Percentiles rank a stretch among this genome's conserved stretches.
phyloP scores from a whole-genome alignment of 2,888 invertebrate species.

The Taphrorychus bicolor region DNA sequence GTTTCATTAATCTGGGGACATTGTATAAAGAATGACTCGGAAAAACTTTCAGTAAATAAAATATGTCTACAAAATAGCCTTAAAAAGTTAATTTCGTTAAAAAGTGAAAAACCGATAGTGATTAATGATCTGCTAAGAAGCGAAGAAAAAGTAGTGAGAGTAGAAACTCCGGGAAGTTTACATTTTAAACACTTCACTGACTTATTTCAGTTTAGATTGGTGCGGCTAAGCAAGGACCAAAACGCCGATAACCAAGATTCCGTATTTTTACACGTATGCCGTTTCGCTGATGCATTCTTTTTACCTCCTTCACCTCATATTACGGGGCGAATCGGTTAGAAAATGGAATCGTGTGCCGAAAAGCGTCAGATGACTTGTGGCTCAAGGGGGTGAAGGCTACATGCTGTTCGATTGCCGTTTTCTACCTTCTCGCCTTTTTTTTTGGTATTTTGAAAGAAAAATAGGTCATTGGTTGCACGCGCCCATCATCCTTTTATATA shows the following conservation, averaged over 20 bases:
- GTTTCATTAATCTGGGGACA: no score
- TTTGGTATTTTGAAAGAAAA: constrained; percentile 30
- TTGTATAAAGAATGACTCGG: no score
- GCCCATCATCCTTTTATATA: constrained; percentile 6
- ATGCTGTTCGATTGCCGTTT: constrained; percentile 42
- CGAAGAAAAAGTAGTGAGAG: no score
- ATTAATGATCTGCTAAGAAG: no score
- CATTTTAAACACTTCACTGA: background rate
- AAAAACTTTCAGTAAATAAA: no score
- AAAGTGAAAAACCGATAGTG: no score
- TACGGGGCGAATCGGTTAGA: constrained; percentile 43
- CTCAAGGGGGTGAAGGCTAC: constrained; percentile 40
- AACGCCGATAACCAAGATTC: constrained; percentile 16
- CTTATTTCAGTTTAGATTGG: constrained; percentile 3
- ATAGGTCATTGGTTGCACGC: constrained; percentile 37
- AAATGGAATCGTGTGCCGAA: constrained; percentile 35
- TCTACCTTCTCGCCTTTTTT: constrained; percentile 26
- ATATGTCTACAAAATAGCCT: no score
- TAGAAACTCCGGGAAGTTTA: background rate
- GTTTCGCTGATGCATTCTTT: constrained; percentile 40
- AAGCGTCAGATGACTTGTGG: constrained; percentile 42
- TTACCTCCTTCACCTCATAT: constrained; percentile 40
- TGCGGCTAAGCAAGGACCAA: constrained; percentile 4
- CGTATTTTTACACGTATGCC: constrained; percentile 27
- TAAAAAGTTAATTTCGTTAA: no score